Base-by-base conservation (phyloP, 1,140 invertebrate species). In the Drosophila mayri region DNA sequence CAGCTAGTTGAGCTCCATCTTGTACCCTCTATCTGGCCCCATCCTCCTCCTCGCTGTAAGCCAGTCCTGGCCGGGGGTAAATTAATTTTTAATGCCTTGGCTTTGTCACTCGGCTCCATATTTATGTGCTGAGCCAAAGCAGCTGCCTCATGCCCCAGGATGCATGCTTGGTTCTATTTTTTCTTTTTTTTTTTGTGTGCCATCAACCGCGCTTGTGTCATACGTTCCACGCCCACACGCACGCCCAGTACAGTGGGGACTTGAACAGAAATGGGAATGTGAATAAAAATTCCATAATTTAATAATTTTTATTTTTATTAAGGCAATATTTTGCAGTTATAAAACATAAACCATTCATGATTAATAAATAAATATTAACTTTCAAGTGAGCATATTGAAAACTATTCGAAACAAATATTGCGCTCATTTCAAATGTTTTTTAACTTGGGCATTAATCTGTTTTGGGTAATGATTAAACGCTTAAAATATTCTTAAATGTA, bases 41-140 rank as follows among this genome's bases (percentile, higher is more conserved):
- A 35, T 4, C 20, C 8, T 25, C 6, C 6, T 37, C 32, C 20
- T 18, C n/a, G 41, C 65, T 58, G 49, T 61, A 79, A 85, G 78
- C 80, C 57, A 81, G 61, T 86, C 64, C 65, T 85, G 41, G 73
- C 47, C 55, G 71, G 66, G 59, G 79, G 84, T 80, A 90, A 90
- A 88, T 88, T 88, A 88, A 84, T 90, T 88, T 90, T 88, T 90
- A 88, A 88, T 90, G 85, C 77, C 50, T 66, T 83, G 67, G 57
- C 80, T 77, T 74, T 87, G 84, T 88, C 84, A 77, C 58, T 50
- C 46, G 52, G 60, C 76, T 66, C 49, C 49, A 71, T 88, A 88
- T 87, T 84, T 88, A 88, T 87, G 76, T 83, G 61, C 57, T 72
- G 68, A 71, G 52, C 66, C 54, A 72, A 41, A 72, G 81, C 81